A percentile compares a stretch with the other conserved stretches of the same genome.
Evolutionary conservation across 1,140 invertebrate species (phyloP).

Genomic region (Globodera ellingtonae): DNA sequence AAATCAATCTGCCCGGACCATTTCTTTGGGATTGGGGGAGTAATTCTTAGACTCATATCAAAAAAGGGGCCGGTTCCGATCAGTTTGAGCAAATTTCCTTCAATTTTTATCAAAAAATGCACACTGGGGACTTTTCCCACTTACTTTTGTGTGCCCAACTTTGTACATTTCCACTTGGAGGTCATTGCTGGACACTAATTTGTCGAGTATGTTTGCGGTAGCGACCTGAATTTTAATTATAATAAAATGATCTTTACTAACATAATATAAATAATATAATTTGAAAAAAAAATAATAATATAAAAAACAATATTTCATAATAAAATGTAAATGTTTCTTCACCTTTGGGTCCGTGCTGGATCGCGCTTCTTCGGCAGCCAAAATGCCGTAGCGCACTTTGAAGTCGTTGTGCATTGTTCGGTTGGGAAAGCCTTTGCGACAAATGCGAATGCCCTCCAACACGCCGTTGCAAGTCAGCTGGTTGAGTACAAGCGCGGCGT

Average conservation of each 20-base stretch:
- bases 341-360: slow-evolving; percentile 54
- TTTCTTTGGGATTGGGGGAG: too few species aligned
- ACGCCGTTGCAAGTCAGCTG: slow-evolving; percentile 99
- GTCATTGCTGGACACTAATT: slow-evolving; percentile 75
- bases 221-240: slow-evolving; percentile 22
- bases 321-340: background rate
- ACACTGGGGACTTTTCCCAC: background rate
- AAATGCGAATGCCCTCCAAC: slow-evolving; percentile 99
- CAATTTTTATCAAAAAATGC: too few species aligned
- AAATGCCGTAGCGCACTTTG: slow-evolving; percentile 51
- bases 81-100: too few species aligned
- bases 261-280: too few species aligned
- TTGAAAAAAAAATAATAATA: too few species aligned
- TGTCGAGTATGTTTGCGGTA: slow-evolving; percentile 66
- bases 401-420: slow-evolving; percentile 43
- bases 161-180: slow-evolving; percentile 81
- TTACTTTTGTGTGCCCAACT: slow-evolving; percentile 94
- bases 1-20: too few species aligned
- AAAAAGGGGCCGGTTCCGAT: too few species aligned
- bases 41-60: too few species aligned
- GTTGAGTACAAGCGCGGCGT: slow-evolving; percentile 73
- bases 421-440: slow-evolving; percentile 79
- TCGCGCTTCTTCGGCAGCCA: slow-evolving; percentile 60
- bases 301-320: background rate
- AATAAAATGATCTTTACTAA: too few species aligned